Evolutionary conservation across 1,140 invertebrate species (phyloP), one percentile per base, ranked within the genome.

Genomic region (Diachasmimorpha longicaudata): DNA sequence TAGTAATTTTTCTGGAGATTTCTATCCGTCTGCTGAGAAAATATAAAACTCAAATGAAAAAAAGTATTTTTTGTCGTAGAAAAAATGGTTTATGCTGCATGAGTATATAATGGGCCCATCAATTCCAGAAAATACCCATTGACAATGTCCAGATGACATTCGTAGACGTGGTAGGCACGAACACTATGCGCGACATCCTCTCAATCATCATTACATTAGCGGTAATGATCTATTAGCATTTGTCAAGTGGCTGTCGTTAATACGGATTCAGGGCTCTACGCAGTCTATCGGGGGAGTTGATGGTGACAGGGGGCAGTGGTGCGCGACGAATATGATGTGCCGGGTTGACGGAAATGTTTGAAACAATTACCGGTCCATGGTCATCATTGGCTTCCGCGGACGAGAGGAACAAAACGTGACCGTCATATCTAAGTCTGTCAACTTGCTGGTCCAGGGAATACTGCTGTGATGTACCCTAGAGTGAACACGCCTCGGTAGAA

Each of bases 161-260:
- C 36, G 52, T 31, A 23, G 58, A 69, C 67, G 48, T 68, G 46
- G 68, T 46, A 69, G 16, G 67, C 67, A 70, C 55, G 79, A 80
- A 77, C 76, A 79, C 71, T 48, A 81, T 55, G 76, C 74, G 76
- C 82, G 81, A 84, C 81, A 83, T 84, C 81, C 84, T 83, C 83
- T 85, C 83, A 82, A 85, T 86, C 83, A 85, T 84, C 81, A 84
- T 84, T 85, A 85, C 82, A 86, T 84, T 83, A 84, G 75, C 82
- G 79, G 80, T 84, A 84, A 85, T 85, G 83, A 83, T 81, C 82
- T 80, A 86, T 86, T 85, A 86, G 80, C 83, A 83, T 85, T 81
- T 81, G 84, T 83, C 83, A 83, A 86, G 84, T 83, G 80, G 79
- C 81, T 85, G 83, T 83, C 83, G 80, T 80, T 82, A 80, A 84